Evolutionary conservation across 2,888 invertebrate species (phyloP), one percentile per base, ranked within the genome.

Genomic region (Ariolimax columbianus): DNA sequence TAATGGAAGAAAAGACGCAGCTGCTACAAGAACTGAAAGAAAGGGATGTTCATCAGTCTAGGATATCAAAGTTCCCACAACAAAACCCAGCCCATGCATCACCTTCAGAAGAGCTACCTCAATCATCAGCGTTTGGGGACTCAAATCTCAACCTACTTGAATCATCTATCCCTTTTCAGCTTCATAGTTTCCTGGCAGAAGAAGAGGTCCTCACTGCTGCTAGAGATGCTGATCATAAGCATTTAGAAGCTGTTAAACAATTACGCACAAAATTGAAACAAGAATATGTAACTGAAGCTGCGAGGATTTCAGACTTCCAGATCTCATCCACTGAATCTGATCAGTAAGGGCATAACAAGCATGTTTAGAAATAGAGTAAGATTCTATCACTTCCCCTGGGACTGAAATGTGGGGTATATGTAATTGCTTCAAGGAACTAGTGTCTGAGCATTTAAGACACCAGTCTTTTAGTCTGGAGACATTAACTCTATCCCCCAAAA

Each of bases 1-100:
- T 92, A n/a, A 90, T 89, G 75, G 89, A 89, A 77, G 91, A 92
- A 86, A 91, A 91, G 83, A 88, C 89, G 73, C 87, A 88, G 73
- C 87, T 91, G 4, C 83, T 92, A 30, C 86, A 86, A 47, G 91
- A 91, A 73, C 82, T 91, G 26, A 88, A 88, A 81, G 85, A 86
- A 36, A 43, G 40, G 30, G 33, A 66, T 7, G 23, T 30, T 33
- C 33, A 19, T 30, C 14, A 30, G n/a, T 66, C 47, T 11, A 43
- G 6, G 30, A 43, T 6, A 17, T 14, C 19, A 17, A 30, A 30
- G 33, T 11, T 23, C 7, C 40, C 26, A 0, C 11, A 17, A 63
- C 77, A 63, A 40, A 78, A 6, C 19, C 23, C 43, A 30, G 40
- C n/a, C 30, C 40, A 79, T 26, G 19, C 40, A 30, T 43, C 40